Evolutionary conservation across 1,140 invertebrate species (phyloP), one percentile per base, ranked within the genome.

Genomic region (Bombus huntii): DNA sequence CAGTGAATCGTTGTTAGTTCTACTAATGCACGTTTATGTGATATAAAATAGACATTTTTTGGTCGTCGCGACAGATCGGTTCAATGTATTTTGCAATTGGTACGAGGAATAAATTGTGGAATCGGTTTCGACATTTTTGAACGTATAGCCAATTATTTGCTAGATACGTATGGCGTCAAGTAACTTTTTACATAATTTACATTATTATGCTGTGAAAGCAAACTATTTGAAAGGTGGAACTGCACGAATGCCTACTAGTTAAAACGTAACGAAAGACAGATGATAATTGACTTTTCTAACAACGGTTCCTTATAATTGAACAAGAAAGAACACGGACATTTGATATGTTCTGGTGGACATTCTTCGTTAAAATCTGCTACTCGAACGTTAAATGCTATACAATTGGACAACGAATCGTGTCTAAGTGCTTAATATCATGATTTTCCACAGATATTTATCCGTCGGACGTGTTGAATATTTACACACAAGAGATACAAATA

Each of bases 201-300:
- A 34, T 18, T 18, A 22, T 66, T 15, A 22, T 47, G 15, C 1
- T 1, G 44, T 18, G 0, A 0, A 53, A 53, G 47, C 47, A 22
- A 53, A 53, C 18, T 53, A 53, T 53, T 18, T 2, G 15, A 53
- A 53, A 6, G 47, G 47, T 22, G 47, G 18, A 53, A 53, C 18
- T 22, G 47, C 18, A 22, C 47, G 47, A 22, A 53, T 53, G 15
- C 47, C 47, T 53, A 53, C 5, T 6, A 18, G 44, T 47, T 47
- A 0, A 53, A 6, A 22, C 47, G 18, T 53, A 66, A 66, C n/a
- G 65, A 66, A 66, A 34, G 15, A 34, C 31, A 9, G 15, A 37
- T 47, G 18, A 37, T 47, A 77, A 78, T 84, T 84, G 68, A 77
- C 75, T 31, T 62, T 42, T 77, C 37, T 62, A 77, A 77, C 2